Evolutionary conservation across 2,113 vertebrate species (phyloP).

Genomic region (Aramus guarauna): DNA sequence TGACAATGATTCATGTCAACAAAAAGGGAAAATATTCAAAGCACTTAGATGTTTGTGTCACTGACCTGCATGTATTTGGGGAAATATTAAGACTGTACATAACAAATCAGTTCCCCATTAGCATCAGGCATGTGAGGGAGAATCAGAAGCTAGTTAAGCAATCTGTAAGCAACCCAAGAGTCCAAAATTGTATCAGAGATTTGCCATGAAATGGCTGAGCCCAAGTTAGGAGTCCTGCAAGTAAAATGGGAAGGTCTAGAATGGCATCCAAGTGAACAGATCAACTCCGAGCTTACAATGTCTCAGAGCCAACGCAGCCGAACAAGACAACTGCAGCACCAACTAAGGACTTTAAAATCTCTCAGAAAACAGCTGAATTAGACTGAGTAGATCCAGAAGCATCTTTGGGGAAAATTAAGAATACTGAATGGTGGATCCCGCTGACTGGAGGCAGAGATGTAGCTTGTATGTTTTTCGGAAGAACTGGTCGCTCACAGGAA

Average conservation of each 20-base stretch:
- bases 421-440: not conserved
- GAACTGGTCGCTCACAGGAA: not conserved
- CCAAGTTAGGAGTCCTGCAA: not conserved
- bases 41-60: not conserved
- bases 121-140: not conserved
- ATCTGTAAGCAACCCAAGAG: not conserved
- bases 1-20: not conserved
- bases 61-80: not conserved
- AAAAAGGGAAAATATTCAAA: not conserved
- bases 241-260: not conserved
- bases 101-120: not conserved
- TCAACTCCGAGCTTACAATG: not conserved
- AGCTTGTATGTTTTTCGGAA: not conserved
- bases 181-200: not conserved
- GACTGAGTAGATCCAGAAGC: not conserved
- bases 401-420: not conserved
- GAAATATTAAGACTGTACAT: not conserved
- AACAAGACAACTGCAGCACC: not conserved
- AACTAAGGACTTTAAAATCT: not conserved
- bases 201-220: not conserved
- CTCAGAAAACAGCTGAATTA: not conserved
- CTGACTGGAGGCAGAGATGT: not conserved
- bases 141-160: not conserved
- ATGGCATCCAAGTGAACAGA: not conserved
- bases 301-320: not conserved